phyloP scores from a whole-genome alignment of 2,888 invertebrate genomes.

The Cataglyphis livida region DNA sequence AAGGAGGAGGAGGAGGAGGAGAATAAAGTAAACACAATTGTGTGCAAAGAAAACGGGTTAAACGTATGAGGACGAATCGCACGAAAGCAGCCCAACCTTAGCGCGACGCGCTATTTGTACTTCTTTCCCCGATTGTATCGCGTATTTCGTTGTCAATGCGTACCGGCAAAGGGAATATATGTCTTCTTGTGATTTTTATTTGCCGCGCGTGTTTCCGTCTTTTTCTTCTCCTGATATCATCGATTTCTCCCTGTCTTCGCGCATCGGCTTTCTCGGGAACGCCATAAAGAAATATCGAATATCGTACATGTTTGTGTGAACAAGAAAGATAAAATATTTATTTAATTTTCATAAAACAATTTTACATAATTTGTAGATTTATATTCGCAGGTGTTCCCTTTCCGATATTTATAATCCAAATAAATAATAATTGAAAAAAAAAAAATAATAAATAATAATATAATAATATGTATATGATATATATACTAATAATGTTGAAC shows the following conservation, averaged over 20 bases:
- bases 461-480: no score
- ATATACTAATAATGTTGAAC: no score
- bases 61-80: neutral
- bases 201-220: conserved; percentile 2
- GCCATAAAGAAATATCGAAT: conserved; percentile 10
- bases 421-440: neutral
- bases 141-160: conserved; percentile 30
- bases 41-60: neutral
- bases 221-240: conserved; percentile 1
- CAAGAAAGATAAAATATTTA: conserved; percentile 19
- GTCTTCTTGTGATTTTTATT: conserved; percentile 36
- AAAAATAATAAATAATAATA: no score
- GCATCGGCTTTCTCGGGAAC: conserved; percentile 31
- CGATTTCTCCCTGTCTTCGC: conserved; percentile 11
- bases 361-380: neutral
- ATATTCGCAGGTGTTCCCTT: neutral
- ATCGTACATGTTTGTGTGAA: neutral
- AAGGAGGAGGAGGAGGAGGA: no score
- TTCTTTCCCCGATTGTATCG: conserved; percentile 18
- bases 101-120: conserved; percentile 21
- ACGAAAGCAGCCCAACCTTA: neutral
- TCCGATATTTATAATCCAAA: neutral
- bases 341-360: conserved; percentile 16
- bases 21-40: neutral
- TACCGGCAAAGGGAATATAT: conserved; percentile 20